These are phyloP conservation scores for Lycaena phlaeas DNA, from an alignment of 2,888 invertebrate genomes.

Conservation along the genomic window DNA sequence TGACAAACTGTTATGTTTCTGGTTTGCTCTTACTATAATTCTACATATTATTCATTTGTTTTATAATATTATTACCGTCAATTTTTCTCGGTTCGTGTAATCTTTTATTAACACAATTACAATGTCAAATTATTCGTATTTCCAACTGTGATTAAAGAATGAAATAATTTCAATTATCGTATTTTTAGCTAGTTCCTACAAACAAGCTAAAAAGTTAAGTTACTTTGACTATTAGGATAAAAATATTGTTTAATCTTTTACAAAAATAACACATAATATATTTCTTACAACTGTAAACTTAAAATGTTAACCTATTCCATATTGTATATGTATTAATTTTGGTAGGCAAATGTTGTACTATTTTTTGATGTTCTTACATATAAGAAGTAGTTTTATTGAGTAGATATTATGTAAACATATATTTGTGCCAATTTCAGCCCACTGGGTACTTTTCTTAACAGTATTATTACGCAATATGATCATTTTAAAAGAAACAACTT, in stretches of 20 bases:
- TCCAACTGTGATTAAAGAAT: background rate
- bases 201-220: constrained; percentile 11
- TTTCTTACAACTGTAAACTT: constrained; percentile 4
- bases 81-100: no score
- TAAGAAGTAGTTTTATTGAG: constrained; percentile 9
- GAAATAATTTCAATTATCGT: background rate
- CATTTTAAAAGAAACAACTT: no score
- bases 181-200: constrained; percentile 10
- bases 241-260: no score
- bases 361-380: constrained; percentile 20
- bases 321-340: constrained; percentile 13
- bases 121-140: no score
- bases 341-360: constrained; percentile 16
- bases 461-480: constrained; percentile 13
- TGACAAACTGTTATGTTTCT: no score
- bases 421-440: constrained; percentile 15
- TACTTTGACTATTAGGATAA: no score
- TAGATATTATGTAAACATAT: constrained; percentile 6
- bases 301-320: constrained; percentile 11
- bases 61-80: no score
- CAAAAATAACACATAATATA: no score
- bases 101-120: no score
- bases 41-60: no score
- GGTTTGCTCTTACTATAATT: no score
- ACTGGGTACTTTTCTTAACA: no score